Evolutionary conservation across 2,888 invertebrate genomes (phyloP).

Genomic region (Nymphalis c-album): DNA sequence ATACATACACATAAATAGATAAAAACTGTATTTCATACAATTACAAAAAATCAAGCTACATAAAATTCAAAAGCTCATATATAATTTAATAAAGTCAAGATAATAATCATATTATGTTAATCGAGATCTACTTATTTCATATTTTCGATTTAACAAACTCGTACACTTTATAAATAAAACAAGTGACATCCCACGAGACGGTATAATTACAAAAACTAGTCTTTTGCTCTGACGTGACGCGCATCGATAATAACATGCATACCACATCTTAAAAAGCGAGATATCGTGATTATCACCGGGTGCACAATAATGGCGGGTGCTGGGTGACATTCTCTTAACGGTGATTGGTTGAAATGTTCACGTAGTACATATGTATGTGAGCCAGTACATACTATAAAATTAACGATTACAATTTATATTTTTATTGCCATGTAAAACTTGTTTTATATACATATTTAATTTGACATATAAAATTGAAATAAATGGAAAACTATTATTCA

Average conservation of each 20-base stretch:
- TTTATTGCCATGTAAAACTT: neutral
- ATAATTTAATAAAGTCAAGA: too few species aligned
- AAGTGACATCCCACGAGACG: neutral
- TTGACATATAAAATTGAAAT: too few species aligned
- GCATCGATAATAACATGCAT: constrained; percentile 15
- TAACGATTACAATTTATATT: neutral
- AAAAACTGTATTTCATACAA: too few species aligned
- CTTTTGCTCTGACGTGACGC: constrained; percentile 1
- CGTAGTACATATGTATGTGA: neutral
- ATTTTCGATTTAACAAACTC: too few species aligned
- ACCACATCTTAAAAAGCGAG: constrained; percentile 2
- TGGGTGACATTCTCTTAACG: neutral
- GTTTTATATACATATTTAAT: too few species aligned
- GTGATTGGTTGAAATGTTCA: constrained; percentile 1
- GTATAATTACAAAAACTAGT: constrained; percentile 6
- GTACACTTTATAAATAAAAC: too few species aligned
- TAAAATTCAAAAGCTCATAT: too few species aligned
- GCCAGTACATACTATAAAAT: neutral
- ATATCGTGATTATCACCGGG: constrained; percentile 13
- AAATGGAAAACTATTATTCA: too few species aligned
- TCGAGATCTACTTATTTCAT: too few species aligned
- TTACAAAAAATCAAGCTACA: too few species aligned
- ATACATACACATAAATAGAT: too few species aligned
- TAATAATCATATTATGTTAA: too few species aligned
- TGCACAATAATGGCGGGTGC: neutral